Percentiles rank a stretch among this genome's conserved stretches.
Evolutionary conservation across 2,888 invertebrate species (phyloP).

Genomic region (Cephus nigrinus): DNA sequence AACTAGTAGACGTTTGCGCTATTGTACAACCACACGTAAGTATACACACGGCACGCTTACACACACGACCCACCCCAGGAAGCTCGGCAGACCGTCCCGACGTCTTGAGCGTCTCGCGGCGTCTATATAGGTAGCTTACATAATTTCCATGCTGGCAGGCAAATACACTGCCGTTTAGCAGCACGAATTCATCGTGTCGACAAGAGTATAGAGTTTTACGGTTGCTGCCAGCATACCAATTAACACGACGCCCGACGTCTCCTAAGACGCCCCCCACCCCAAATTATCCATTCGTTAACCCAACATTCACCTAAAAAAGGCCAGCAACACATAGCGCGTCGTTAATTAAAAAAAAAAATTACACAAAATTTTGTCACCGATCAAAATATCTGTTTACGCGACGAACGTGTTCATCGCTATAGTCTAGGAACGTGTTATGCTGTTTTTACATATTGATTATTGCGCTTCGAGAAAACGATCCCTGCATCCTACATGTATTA

Average conservation of each 20-base stretch:
- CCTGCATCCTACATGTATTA: neutral
- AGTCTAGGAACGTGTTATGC: neutral
- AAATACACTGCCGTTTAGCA: neutral
- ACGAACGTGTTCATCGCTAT: neutral
- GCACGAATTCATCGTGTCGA: neutral
- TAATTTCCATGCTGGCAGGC: neutral
- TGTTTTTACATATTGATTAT: neutral
- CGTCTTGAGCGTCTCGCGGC: neutral
- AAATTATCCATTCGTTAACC: neutral
- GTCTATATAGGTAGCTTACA: neutral
- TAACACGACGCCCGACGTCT: neutral
- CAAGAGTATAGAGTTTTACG: neutral
- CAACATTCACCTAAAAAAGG: neutral
- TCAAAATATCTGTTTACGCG: neutral
- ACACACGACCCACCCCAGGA: neutral
- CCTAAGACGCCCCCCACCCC: neutral
- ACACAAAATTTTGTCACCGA: neutral
- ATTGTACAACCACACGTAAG: neutral
- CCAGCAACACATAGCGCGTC: neutral
- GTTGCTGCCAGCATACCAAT: neutral
- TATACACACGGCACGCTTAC: neutral
- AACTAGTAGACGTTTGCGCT: neutral
- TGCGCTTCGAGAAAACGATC: neutral
- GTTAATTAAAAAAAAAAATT: neutral
- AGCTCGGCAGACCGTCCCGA: neutral